A percentile compares a stretch with the other conserved stretches of the same genome.
phyloP scores from a whole-genome alignment of 2,888 invertebrate genomes.

The Caenorhabditis drosophilae region DNA sequence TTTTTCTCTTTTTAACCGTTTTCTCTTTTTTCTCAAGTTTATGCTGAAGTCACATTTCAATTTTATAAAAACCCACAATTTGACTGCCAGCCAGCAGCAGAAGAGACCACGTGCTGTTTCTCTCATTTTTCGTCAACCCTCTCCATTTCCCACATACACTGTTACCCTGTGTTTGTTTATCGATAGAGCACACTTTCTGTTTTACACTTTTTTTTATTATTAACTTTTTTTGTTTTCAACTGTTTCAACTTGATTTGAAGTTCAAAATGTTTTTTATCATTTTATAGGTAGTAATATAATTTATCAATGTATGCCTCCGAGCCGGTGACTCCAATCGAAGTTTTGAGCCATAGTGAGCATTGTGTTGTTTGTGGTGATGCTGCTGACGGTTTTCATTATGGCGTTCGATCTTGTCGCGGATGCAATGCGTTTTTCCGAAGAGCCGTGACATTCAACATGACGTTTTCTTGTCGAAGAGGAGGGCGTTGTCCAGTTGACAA shows the following conservation, averaged over 20 bases:
- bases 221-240: conserved; percentile 8
- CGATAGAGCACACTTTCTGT: not conserved
- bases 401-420: conserved; percentile 59
- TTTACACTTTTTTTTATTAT: conserved; percentile 1
- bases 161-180: not conserved
- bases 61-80: too few relatives aligned
- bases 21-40: too few relatives aligned
- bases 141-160: too few relatives aligned
- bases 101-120: too few relatives aligned
- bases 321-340: conserved; percentile 24
- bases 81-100: too few relatives aligned
- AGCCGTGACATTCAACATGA: conserved; percentile 64
- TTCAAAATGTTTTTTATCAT: conserved; percentile 9
- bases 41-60: too few relatives aligned
- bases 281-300: conserved; percentile 7
- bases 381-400: conserved; percentile 72
- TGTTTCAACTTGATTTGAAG: conserved; percentile 10
- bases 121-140: too few relatives aligned
- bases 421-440: conserved; percentile 65
- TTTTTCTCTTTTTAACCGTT: too few relatives aligned
- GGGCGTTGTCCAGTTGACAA: conserved; percentile 66
- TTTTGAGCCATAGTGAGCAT: conserved; percentile 36
- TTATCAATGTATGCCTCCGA: too few relatives aligned
- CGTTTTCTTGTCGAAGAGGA: conserved; percentile 59
- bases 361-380: conserved; percentile 70